Conservation (phyloP, 2,888 invertebrate genomes). For the Hypomecis atomaria region DNA sequence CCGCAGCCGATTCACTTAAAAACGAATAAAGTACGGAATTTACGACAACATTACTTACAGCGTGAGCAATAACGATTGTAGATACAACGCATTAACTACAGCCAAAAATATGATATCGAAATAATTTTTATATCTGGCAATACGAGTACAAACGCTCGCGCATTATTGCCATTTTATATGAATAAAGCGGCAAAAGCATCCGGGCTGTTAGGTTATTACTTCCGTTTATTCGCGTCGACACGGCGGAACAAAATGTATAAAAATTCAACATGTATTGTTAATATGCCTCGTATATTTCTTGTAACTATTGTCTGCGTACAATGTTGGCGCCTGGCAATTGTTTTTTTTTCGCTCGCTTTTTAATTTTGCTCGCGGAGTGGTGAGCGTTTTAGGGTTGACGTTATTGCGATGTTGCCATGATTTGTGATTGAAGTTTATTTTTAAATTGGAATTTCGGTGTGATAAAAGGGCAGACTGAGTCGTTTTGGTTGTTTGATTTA, state of each 20-base stretch:
- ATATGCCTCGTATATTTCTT: constrained; percentile 56
- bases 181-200: constrained; percentile 57
- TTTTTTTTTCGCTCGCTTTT: constrained; percentile 41
- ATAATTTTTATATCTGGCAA: constrained; percentile 54
- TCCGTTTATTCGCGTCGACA: constrained; percentile 50
- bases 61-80: constrained; percentile 39
- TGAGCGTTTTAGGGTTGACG: constrained; percentile 38
- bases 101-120: constrained; percentile 50
- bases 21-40: constrained; percentile 39
- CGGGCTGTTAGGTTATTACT: constrained; percentile 62
- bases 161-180: constrained; percentile 58
- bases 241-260: constrained; percentile 44
- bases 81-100: constrained; percentile 44
- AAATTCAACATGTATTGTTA: constrained; percentile 53
- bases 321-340: constrained; percentile 46
- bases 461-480: neutral
- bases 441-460: constrained; percentile 19
- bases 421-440: constrained; percentile 29
- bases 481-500: neutral
- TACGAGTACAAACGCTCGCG: constrained; percentile 53
- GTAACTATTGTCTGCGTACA: constrained; percentile 57
- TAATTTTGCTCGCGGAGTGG: constrained; percentile 25
- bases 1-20: constrained; percentile 41
- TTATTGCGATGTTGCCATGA: constrained; percentile 41
- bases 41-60: constrained; percentile 44